A percentile compares a stretch with the other conserved stretches of the same genome.
Conservation (phyloP, 2,888 invertebrate genomes). For the Andricus quercusramuli region DNA sequence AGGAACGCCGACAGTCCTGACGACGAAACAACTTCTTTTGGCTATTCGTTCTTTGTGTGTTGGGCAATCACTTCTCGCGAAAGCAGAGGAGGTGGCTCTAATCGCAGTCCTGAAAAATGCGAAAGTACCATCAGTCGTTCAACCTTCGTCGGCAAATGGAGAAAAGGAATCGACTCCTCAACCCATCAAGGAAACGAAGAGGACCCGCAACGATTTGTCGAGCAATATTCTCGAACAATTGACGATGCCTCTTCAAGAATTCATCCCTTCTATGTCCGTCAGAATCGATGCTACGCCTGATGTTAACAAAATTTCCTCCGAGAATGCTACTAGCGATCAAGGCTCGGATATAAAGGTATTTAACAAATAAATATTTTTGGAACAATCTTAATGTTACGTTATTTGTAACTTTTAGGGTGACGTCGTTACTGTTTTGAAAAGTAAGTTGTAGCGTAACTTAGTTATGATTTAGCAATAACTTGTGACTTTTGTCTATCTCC, state of each 20-base stretch:
- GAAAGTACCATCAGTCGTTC: slow-evolving; percentile 80
- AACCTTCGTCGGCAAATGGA: slow-evolving; percentile 79
- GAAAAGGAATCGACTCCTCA: slow-evolving; percentile 81
- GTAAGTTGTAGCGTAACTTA: too few species aligned
- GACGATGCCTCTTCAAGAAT: slow-evolving; percentile 84
- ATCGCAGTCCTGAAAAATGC: slow-evolving; percentile 88
- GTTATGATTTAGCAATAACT: too few species aligned
- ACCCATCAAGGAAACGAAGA: slow-evolving; percentile 81
- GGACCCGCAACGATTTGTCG: slow-evolving; percentile 85
- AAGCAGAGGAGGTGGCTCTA: slow-evolving; percentile 88
- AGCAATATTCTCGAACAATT: slow-evolving; percentile 87
- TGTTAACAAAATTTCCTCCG: slow-evolving; percentile 78
- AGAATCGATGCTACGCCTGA: slow-evolving; percentile 79
- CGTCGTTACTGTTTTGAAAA: too few species aligned
- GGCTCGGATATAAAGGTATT: slow-evolving; percentile 79
- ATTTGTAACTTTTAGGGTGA: too few species aligned
- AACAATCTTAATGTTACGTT: too few species aligned
- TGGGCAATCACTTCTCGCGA: slow-evolving; percentile 85
- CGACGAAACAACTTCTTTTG: slow-evolving; percentile 82
- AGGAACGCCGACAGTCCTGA: slow-evolving; percentile 71
- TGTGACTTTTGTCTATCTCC: too few species aligned
- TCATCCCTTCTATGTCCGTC: slow-evolving; percentile 76
- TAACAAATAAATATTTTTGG: slow-evolving; percentile 23
- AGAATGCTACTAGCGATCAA: slow-evolving; percentile 72
- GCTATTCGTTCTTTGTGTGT: slow-evolving; percentile 87